A percentile compares a stretch with the other conserved stretches of the same genome.
Conservation (phyloP, 1,140 invertebrate species). For the Lasioglossum albipes region DNA sequence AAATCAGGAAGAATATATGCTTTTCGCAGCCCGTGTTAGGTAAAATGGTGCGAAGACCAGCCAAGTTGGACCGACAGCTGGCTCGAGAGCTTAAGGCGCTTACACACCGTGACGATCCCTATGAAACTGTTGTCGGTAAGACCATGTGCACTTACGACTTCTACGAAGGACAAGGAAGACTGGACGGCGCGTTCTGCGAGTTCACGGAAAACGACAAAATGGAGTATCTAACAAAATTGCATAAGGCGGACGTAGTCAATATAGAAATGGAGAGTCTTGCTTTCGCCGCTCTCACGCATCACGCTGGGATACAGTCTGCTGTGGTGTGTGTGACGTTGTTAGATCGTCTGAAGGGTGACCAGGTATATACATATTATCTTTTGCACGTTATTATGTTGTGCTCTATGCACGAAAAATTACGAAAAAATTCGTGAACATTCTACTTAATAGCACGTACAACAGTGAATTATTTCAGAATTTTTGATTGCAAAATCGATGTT, state of each 20-base stretch:
- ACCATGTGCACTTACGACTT: conserved; percentile 98
- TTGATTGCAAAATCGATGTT: too few species aligned
- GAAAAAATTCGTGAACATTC: too few species aligned
- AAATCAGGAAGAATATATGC: too few species aligned
- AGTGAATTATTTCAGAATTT: too few species aligned
- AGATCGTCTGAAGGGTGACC: conserved; percentile 96
- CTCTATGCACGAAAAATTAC: too few species aligned
- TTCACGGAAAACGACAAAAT: conserved; percentile 94
- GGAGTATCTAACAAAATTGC: conserved; percentile 89
- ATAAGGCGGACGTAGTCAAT: conserved; percentile 92
- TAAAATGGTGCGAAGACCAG: conserved; percentile 89
- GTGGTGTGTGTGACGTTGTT: conserved; percentile 96
- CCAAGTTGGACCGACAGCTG: conserved; percentile 90
- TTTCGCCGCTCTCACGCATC: conserved; percentile 95
- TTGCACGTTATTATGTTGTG: too few species aligned
- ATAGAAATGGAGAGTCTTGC: conserved; percentile 98
- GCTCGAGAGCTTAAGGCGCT: conserved; percentile 88
- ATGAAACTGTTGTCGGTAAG: conserved; percentile 92
- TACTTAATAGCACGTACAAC: too few species aligned
- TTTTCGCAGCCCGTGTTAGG: conserved; percentile 91
- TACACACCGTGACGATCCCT: conserved; percentile 87
- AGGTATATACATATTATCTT: conserved; percentile 82
- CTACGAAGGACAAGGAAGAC: conserved; percentile 96
- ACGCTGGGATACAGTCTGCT: conserved; percentile 95
- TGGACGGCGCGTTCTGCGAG: conserved; percentile 98